Evolutionary conservation across 1,140 invertebrate species (phyloP).

Genomic region (Penaeus chinensis): DNA sequence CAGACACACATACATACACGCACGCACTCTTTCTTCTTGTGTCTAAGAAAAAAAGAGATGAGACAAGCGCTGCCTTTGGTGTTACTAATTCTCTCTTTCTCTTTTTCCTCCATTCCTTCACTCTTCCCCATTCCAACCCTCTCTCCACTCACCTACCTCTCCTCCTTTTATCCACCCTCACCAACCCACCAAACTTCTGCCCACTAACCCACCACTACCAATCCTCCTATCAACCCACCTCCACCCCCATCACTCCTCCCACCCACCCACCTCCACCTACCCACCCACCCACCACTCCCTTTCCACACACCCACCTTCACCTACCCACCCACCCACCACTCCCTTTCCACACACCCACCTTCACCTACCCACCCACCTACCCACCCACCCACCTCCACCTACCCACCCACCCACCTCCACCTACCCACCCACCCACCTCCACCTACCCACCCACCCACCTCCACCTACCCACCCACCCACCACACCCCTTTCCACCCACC

Average conservation of each 20-base stretch:
- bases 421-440: background rate
- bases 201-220: background rate
- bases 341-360: background rate
- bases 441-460: background rate
- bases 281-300: background rate
- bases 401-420: background rate
- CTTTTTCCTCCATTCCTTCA: background rate
- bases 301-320: background rate
- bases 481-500: background rate
- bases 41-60: background rate
- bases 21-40: constrained; percentile 18
- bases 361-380: background rate
- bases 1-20: constrained; percentile 28
- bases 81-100: background rate
- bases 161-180: background rate
- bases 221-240: background rate
- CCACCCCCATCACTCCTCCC: background rate
- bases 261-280: background rate
- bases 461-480: background rate
- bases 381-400: background rate
- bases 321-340: background rate
- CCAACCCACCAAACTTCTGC: background rate
- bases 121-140: background rate
- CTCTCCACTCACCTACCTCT: background rate
- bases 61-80: background rate